phyloP scores from a whole-genome alignment of 2,797 vertebrate species.

The Cryptoblepharus egeriae region DNA sequence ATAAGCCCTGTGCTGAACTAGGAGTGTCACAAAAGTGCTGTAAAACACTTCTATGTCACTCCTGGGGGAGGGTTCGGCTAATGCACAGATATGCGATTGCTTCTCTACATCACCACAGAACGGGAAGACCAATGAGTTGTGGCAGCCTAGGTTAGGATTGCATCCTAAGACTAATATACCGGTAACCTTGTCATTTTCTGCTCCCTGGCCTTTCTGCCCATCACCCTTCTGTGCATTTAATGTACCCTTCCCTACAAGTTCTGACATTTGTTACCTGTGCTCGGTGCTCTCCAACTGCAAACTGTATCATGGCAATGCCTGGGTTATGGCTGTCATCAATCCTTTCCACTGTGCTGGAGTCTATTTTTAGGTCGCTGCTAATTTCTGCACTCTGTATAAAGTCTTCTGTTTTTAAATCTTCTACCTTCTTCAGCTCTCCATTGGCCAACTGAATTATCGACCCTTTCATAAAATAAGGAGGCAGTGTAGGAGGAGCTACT shows the following conservation, averaged over 20 bases:
- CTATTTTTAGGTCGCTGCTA: conserved; percentile 96
- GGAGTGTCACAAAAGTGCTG: too few species aligned
- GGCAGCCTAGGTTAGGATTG: too few species aligned
- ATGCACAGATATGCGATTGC: too few species aligned
- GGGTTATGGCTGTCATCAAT: conserved; percentile 90
- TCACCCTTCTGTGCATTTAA: not conserved
- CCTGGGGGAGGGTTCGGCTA: too few species aligned
- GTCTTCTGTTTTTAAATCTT: conserved; percentile 98
- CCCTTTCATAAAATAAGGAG: conserved; percentile 97
- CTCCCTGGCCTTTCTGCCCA: not conserved
- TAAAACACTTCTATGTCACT: too few species aligned
- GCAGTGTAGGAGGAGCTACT: conserved; percentile 85
- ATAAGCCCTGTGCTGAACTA: too few species aligned
- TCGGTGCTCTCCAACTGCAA: conserved; percentile 94
- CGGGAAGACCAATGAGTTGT: too few species aligned
- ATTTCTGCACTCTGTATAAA: conserved; percentile 99
- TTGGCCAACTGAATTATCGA: conserved; percentile 98
- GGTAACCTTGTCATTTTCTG: not conserved
- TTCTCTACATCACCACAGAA: too few species aligned
- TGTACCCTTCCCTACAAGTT: not conserved
- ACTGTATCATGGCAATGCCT: conserved; percentile 93
- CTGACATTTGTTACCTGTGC: conserved; percentile 86
- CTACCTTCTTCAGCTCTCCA: conserved; percentile 96
- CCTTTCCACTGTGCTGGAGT: conserved; percentile 97
- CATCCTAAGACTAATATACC: not conserved